phyloP scores from a whole-genome alignment of 2,888 invertebrate species.

The Ormyrus thymus region DNA sequence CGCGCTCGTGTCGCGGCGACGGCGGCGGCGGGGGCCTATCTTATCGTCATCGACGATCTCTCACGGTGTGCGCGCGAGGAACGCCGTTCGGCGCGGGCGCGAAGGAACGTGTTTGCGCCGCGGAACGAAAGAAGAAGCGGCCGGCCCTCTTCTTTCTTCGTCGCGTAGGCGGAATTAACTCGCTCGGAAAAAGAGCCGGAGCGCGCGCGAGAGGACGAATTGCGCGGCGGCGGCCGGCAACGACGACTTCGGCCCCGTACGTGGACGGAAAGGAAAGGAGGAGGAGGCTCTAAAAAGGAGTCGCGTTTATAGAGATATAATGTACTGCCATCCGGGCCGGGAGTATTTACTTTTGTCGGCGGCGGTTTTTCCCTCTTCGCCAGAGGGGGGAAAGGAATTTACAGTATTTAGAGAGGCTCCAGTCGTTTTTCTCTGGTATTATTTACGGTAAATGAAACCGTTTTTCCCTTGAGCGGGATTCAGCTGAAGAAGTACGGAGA shows the following conservation, averaged over 20 bases:
- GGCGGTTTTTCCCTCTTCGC: too few relatives aligned
- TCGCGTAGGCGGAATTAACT: background rate
- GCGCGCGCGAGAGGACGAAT: too few relatives aligned
- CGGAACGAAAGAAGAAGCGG: background rate
- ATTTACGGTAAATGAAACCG: too few relatives aligned
- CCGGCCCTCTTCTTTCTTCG: background rate
- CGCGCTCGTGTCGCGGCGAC: conserved; percentile 45
- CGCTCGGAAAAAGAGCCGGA: background rate
- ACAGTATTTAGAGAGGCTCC: too few relatives aligned
- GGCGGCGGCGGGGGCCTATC: conserved; percentile 57
- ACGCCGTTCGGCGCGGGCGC: conserved; percentile 57
- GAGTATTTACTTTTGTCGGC: background rate
- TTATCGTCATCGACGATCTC: conserved; percentile 66
- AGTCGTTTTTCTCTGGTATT: too few relatives aligned
- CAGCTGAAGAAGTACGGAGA: too few relatives aligned
- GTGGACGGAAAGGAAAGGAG: background rate
- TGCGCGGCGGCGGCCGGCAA: background rate
- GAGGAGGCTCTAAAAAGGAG: conserved; percentile 1
- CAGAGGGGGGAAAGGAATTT: too few relatives aligned
- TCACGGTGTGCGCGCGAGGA: background rate
- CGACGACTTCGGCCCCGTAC: background rate
- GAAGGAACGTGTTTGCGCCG: conserved; percentile 49
- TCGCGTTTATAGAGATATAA: conserved; percentile 37
- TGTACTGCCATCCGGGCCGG: conserved; percentile 5
- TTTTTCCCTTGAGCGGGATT: too few relatives aligned